A percentile compares a stretch with the other conserved stretches of the same genome.
These are phyloP conservation scores for Drosophila nigricruria DNA, from an alignment of 2,888 invertebrate genomes.

Conservation along the genomic window DNA sequence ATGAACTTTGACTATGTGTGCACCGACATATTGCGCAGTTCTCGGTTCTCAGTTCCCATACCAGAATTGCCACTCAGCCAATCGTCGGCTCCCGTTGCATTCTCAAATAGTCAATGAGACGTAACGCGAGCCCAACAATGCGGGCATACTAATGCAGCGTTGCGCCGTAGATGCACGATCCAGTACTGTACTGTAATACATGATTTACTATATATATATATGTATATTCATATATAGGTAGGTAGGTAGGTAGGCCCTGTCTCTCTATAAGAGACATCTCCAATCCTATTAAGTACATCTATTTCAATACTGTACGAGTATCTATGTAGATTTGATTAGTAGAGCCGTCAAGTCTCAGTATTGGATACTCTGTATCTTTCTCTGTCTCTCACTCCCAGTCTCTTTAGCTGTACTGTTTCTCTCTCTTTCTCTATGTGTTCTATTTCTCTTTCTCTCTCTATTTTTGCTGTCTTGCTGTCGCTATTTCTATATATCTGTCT, in stretches of 20 bases:
- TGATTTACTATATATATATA: neutral
- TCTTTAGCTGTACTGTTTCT: too few species aligned
- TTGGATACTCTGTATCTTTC: neutral
- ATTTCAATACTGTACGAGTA: neutral
- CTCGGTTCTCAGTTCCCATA: constrained; percentile 38
- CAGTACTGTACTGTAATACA: neutral
- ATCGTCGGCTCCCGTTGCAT: constrained; percentile 12
- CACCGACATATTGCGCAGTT: constrained; percentile 50
- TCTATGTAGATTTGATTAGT: neutral
- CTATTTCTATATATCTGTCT: too few species aligned
- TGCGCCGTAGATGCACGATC: neutral
- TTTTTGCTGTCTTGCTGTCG: too few species aligned
- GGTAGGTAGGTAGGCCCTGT: neutral
- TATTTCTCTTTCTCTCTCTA: too few species aligned
- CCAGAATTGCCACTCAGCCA: constrained; percentile 20
- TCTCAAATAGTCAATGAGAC: constrained; percentile 28
- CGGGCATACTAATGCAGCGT: neutral
- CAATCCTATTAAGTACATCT: neutral
- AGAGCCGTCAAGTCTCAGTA: neutral
- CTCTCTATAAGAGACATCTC: neutral
- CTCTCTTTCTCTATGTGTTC: too few species aligned
- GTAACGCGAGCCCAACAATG: constrained; percentile 12
- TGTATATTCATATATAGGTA: too few species aligned
- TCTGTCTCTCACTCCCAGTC: too few species aligned
- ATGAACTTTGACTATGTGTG: constrained; percentile 32